Evolutionary conservation across 2,113 vertebrate species (phyloP).

Genomic region (Macroglossus sobrinus): DNA sequence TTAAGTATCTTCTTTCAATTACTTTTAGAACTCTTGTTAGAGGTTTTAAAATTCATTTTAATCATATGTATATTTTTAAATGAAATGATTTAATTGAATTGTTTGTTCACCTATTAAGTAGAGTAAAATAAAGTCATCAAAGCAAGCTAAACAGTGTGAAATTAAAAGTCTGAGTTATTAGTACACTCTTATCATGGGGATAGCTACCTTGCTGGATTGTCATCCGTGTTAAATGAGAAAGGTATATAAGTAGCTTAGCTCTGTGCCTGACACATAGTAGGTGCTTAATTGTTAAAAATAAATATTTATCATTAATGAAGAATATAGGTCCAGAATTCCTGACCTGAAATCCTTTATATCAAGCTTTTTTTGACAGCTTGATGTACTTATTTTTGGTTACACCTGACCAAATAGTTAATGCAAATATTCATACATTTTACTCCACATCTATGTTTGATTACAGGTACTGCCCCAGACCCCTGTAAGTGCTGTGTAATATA

Average conservation of each 20-base stretch:
- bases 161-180: background rate
- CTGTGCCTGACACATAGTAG: background rate
- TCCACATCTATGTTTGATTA: background rate
- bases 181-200: background rate
- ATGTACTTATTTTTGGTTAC: background rate
- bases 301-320: background rate
- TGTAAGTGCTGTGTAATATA: background rate
- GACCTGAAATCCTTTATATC: background rate
- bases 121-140: background rate
- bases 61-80: background rate
- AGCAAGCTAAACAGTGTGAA: background rate
- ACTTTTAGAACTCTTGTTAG: background rate
- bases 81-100: background rate
- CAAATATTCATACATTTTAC: background rate
- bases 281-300: background rate
- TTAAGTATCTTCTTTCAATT: background rate
- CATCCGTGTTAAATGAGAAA: background rate
- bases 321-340: background rate
- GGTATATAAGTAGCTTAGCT: background rate
- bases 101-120: background rate
- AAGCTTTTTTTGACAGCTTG: background rate
- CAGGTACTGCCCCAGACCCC: background rate
- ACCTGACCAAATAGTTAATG: background rate
- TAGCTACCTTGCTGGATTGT: background rate
- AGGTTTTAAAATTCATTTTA: slow-evolving; percentile 28